These are phyloP conservation scores for Chascanopsetta lugubris DNA, from an alignment of 2,113 vertebrate genomes.

Conservation along the genomic window DNA sequence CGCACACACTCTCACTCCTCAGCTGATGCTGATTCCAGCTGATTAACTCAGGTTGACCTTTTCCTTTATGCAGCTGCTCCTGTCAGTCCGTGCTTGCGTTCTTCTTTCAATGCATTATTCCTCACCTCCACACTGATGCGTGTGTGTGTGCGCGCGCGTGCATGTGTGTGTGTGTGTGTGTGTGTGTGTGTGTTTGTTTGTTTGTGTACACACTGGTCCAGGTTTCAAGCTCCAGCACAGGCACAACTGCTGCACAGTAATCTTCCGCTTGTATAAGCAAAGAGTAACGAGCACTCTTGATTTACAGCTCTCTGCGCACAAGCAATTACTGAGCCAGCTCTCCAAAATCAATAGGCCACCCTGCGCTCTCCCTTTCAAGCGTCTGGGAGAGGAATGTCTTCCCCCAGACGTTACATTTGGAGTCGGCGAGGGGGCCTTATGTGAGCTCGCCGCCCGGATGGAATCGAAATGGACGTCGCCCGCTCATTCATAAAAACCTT, in stretches of 20 bases:
- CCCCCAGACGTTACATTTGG: constrained; percentile 20
- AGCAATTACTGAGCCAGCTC: constrained; percentile 59
- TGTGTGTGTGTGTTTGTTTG: constrained; percentile 7
- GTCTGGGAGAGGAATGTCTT: constrained; percentile 26
- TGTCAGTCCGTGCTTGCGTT: constrained; percentile 51
- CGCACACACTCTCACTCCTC: constrained; percentile 31
- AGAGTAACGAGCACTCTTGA: constrained; percentile 63
- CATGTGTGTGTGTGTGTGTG: constrained; percentile 5
- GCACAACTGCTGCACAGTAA: constrained; percentile 54
- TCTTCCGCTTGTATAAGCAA: constrained; percentile 70
- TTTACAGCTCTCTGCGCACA: constrained; percentile 61
- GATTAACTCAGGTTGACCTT: constrained; percentile 76
- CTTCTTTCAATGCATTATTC: constrained; percentile 59
- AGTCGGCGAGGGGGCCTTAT: constrained; percentile 31
- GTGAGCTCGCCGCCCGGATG: constrained; percentile 33
- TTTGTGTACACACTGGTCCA: constrained; percentile 24
- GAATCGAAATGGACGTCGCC: constrained; percentile 54
- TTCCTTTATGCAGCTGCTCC: constrained; percentile 70
- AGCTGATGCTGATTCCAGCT: constrained; percentile 74
- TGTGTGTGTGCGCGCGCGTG: neutral
- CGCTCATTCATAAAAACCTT: constrained; percentile 72
- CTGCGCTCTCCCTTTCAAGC: constrained; percentile 18
- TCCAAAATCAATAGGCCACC: constrained; percentile 66
- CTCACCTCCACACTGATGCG: constrained; percentile 29
- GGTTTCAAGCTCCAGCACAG: constrained; percentile 51